Base-by-base conservation (phyloP, 2,113 vertebrate species). In the Cyprinodon variegatus region DNA sequence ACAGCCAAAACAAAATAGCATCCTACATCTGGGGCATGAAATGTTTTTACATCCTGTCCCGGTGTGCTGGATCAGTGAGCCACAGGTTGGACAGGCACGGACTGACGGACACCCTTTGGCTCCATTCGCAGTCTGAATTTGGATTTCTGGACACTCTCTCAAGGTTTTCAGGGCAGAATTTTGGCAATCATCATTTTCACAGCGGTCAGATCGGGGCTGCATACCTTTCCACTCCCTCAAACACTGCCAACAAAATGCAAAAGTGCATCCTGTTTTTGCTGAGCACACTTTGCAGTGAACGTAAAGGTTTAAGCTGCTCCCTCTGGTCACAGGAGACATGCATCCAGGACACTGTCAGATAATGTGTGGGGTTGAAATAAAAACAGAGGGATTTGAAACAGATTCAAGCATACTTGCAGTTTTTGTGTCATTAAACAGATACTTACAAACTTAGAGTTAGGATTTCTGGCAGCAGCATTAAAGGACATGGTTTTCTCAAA, bases 191-290 rank as follows among this genome's bases (percentile, higher is more conserved):
- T 53, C 29, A 41, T 92, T 90, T 12, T 29, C 76, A 77, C 92
- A 93, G 38, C 13, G 68, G 29, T 84, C 72, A 37, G 77, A 59
- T 20, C 71, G 74, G 41, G 73, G 74, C 2, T 22, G 41, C 1
- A 11, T 62, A 60, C 90, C 91, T 70, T 78, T 88, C 92, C 92
- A 93, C 29, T 83, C 59, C 29, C 46, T 77, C 68, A 78, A n/a
- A 77, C 93, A 94, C 71, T 86, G 89, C 91, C 92, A 94, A 68
- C 92, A 93, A 84, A 93, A 93, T 17, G 43, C 62, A 40, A 72
- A 92, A 1, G 7, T 5, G 12, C 11, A 8, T 20, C 61, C 62
- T 17, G 29, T 72, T 3, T 70, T 66, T 3, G 74, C 59, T 12
- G 80, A 73, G 68, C 83, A 85, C n/a, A 70, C 4, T 11, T 48